Conservation (phyloP, 1,140 invertebrate genomes). For the Oryzaephilus surinamensis region DNA sequence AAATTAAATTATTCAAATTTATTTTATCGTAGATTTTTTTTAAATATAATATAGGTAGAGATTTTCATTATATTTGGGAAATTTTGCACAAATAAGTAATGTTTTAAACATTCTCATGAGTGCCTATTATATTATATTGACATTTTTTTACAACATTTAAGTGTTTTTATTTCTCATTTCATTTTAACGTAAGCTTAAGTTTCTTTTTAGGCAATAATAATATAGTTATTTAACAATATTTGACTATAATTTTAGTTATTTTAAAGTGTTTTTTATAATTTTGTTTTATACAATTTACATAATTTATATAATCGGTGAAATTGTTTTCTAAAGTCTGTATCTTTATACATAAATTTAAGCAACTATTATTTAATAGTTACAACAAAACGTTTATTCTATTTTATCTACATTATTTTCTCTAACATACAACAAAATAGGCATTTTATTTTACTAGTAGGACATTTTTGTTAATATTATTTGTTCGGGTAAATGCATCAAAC, state of each 20-base stretch:
- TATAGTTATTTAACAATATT: slow-evolving; percentile 11
- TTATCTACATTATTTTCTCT: slow-evolving; percentile 5
- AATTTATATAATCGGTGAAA: too few species aligned
- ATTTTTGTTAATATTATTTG: slow-evolving; percentile 5
- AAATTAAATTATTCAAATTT: too few species aligned
- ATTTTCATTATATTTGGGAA: too few species aligned
- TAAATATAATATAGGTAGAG: too few species aligned
- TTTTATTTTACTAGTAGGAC: background rate
- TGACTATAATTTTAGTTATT: slow-evolving; percentile 8
- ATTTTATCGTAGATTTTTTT: too few species aligned
- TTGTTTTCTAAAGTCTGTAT: slow-evolving; percentile 3
- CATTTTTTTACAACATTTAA: too few species aligned
- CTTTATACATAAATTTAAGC: slow-evolving; percentile 6
- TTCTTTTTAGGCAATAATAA: too few species aligned
- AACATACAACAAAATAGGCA: slow-evolving; percentile 7
- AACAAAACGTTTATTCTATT: background rate
- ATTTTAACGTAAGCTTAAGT: too few species aligned
- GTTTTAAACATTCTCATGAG: too few species aligned
- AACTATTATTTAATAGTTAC: background rate
- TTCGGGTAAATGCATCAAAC: slow-evolving; percentile 4
- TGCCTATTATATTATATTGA: too few species aligned
- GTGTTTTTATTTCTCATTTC: too few species aligned
- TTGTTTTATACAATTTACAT: slow-evolving; percentile 10
- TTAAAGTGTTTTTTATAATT: slow-evolving; percentile 8
- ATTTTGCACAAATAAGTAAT: too few species aligned